phyloP scores from a whole-genome alignment of 2,797 vertebrate genomes.

The Australoheros facetus region DNA sequence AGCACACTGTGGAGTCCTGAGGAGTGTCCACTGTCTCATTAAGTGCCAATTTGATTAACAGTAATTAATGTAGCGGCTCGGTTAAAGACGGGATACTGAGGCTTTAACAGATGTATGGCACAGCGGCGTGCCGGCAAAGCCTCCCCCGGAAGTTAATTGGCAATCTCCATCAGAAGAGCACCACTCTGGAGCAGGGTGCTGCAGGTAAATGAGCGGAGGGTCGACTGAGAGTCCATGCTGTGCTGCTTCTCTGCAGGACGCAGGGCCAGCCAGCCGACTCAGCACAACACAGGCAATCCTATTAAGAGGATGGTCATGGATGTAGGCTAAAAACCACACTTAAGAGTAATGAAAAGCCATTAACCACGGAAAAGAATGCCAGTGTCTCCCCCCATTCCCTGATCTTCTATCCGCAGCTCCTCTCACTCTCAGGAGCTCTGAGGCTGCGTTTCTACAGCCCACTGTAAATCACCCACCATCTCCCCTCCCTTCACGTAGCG shows the following conservation, averaged over 20 bases:
- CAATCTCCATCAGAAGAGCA: conserved; percentile 66
- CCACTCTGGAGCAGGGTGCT: conserved; percentile 36
- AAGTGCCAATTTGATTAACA: conserved; percentile 66
- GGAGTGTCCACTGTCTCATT: conserved; percentile 64
- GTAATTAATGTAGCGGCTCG: conserved; percentile 64
- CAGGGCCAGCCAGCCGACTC: conserved; percentile 33
- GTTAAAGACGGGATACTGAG: conserved; percentile 48
- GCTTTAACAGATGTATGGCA: conserved; percentile 69
- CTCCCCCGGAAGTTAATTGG: conserved; percentile 65
- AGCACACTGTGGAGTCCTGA: conserved; percentile 34
- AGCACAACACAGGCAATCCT: conserved; percentile 36
- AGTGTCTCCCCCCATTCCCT: background rate
- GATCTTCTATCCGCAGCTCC: background rate
- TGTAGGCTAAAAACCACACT: conserved; percentile 34
- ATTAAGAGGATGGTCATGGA: conserved; percentile 39
- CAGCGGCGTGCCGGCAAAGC: conserved; percentile 28
- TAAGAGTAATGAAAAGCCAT: conserved; percentile 38
- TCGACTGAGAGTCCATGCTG: background rate
- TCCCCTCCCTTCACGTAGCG: background rate
- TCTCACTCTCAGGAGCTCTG: background rate
- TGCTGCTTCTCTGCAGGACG: conserved; percentile 35
- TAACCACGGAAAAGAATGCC: conserved; percentile 22
- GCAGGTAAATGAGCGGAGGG: conserved; percentile 1
- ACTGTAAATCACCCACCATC: background rate
- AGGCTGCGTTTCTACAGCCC: background rate